A percentile compares a stretch with the other conserved stretches of the same genome.
phyloP scores from a whole-genome alignment of 2,888 invertebrate species.

The Tachina lurida region DNA sequence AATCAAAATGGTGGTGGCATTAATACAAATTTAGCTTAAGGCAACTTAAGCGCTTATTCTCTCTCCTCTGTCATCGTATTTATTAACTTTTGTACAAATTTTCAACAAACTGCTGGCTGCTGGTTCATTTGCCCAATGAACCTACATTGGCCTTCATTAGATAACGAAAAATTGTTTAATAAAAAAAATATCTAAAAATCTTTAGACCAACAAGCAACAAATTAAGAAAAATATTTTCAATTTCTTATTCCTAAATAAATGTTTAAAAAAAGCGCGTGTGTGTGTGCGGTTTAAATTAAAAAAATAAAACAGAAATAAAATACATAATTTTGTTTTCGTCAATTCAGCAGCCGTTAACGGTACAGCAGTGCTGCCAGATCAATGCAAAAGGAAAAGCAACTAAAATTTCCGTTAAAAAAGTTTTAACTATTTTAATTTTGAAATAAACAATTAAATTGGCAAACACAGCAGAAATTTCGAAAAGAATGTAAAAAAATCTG shows the following conservation, averaged over 20 bases:
- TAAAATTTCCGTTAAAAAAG: background rate
- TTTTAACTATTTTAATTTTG: constrained; percentile 35
- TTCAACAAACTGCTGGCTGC: background rate
- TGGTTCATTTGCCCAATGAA: background rate
- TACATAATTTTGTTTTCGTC: constrained; percentile 50
- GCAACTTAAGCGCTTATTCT: too few relatives aligned
- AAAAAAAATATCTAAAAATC: constrained; percentile 42
- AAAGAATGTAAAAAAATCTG: constrained; percentile 26
- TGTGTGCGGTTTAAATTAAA: background rate
- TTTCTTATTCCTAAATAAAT: constrained; percentile 30
- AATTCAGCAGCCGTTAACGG: constrained; percentile 52
- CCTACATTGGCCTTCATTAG: constrained; percentile 51
- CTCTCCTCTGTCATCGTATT: too few relatives aligned
- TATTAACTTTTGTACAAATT: background rate
- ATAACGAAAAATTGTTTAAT: constrained; percentile 33
- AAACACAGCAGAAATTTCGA: constrained; percentile 1
- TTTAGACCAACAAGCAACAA: constrained; percentile 48
- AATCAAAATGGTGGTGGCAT: too few relatives aligned
- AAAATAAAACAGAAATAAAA: constrained; percentile 9
- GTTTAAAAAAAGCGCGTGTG: background rate
- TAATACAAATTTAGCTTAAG: too few relatives aligned
- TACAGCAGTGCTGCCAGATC: constrained; percentile 48
- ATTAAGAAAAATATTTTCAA: constrained; percentile 28
- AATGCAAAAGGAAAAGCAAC: background rate
- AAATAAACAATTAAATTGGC: constrained; percentile 38